A percentile compares a stretch with the other conserved stretches of the same genome.
Conservation (phyloP, 2,797 vertebrate genomes). For the Semotilus atromaculatus region DNA sequence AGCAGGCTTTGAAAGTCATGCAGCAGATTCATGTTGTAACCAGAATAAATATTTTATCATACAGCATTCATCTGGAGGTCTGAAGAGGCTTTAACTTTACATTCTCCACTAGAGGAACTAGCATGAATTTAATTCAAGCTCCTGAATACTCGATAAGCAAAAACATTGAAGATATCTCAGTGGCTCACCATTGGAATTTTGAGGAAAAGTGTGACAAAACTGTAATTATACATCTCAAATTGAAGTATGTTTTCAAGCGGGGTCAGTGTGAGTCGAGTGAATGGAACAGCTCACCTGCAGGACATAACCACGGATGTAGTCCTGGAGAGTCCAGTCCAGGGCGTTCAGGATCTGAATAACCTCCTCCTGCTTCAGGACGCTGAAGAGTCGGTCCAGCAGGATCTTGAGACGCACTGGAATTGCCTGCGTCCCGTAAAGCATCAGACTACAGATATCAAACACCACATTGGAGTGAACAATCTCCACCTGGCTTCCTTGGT, state of each 20-base stretch:
- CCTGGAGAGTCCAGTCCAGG: slow-evolving; percentile 95
- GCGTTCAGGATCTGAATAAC: slow-evolving; percentile 94
- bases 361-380: slow-evolving; percentile 94
- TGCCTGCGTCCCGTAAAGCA: slow-evolving; percentile 96
- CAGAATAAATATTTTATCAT: slow-evolving; percentile 98
- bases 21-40: slow-evolving; percentile 89
- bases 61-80: slow-evolving; percentile 93
- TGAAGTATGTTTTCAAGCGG: neutral
- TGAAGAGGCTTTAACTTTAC: slow-evolving; percentile 89
- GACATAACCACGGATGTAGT: slow-evolving; percentile 96
- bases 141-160: slow-evolving; percentile 88
- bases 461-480: slow-evolving; percentile 97
- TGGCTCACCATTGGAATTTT: slow-evolving; percentile 38
- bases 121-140: slow-evolving; percentile 87
- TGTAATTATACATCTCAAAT: slow-evolving; percentile 70
- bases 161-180: slow-evolving; percentile 69
- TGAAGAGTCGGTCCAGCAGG: slow-evolving; percentile 95
- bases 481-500: slow-evolving; percentile 93
- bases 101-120: slow-evolving; percentile 87
- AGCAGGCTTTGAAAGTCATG: slow-evolving; percentile 91
- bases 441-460: slow-evolving; percentile 96
- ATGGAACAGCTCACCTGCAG: slow-evolving; percentile 83
- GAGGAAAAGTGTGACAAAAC: slow-evolving; percentile 62
- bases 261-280: neutral
- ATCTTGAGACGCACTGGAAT: slow-evolving; percentile 96